phyloP scores from a whole-genome alignment of 2,888 invertebrate species.

The Aphodius sticticus region DNA sequence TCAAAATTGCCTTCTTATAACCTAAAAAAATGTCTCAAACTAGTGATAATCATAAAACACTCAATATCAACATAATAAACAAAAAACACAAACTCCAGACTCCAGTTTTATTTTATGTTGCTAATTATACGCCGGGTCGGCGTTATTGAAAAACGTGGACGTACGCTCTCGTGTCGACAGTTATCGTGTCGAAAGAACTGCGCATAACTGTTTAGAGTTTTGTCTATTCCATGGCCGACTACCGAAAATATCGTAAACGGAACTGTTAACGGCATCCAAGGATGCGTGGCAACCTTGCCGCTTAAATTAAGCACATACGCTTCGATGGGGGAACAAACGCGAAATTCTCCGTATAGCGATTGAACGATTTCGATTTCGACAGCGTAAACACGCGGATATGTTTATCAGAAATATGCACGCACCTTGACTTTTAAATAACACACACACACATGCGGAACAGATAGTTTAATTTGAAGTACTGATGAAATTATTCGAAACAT shows the following conservation, averaged over 20 bases:
- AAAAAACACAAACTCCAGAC: too few species aligned
- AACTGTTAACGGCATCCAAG: constrained; percentile 43
- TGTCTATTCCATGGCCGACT: constrained; percentile 37
- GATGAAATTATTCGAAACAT: too few species aligned
- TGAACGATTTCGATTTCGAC: constrained; percentile 6
- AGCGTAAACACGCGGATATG: background rate
- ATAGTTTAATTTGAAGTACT: too few species aligned
- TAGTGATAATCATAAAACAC: too few species aligned
- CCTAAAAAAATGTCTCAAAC: too few species aligned
- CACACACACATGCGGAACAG: background rate
- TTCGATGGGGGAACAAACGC: background rate
- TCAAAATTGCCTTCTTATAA: too few species aligned
- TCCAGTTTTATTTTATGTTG: too few species aligned
- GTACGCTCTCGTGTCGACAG: background rate
- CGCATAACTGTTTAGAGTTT: constrained; percentile 19
- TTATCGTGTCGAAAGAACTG: constrained; percentile 15
- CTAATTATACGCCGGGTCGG: background rate
- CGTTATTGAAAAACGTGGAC: background rate
- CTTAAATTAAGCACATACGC: background rate
- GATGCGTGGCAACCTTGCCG: constrained; percentile 27
- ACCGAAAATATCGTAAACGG: constrained; percentile 39
- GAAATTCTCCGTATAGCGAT: background rate
- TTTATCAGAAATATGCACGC: constrained; percentile 5
- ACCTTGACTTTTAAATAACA: background rate
- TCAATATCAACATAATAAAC: too few species aligned